A percentile compares a stretch with the other conserved stretches of the same genome.
Evolutionary conservation across 2,888 invertebrate species (phyloP).

Genomic region (Coecobrya sp.): DNA sequence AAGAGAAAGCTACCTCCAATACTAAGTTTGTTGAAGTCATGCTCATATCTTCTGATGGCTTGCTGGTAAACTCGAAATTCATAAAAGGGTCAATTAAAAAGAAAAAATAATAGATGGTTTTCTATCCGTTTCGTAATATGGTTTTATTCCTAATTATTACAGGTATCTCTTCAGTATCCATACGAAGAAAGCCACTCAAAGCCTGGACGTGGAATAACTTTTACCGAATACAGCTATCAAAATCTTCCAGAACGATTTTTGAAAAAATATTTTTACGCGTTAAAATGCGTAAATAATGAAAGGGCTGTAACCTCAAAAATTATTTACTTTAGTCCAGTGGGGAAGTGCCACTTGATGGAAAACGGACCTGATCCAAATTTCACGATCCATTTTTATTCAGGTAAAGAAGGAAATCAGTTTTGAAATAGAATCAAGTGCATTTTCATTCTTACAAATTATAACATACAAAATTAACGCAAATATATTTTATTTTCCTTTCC

Average conservation of each 20-base stretch:
- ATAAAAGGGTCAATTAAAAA: conserved; percentile 74
- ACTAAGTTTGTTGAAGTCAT: conserved; percentile 93
- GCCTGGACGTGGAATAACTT: neutral
- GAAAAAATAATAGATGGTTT: too few species aligned
- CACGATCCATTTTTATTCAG: conserved; percentile 8
- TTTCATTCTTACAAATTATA: neutral
- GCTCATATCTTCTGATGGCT: conserved; percentile 95
- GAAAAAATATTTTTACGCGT: conserved; percentile 25
- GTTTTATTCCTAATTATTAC: too few species aligned
- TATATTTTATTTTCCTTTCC: neutral
- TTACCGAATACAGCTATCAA: neutral
- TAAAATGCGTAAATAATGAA: conserved; percentile 9
- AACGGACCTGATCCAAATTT: conserved; percentile 30
- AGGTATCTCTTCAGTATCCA: conserved; percentile 5
- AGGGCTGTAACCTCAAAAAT: conserved; percentile 22
- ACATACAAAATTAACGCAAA: neutral
- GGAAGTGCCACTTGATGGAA: conserved; percentile 40
- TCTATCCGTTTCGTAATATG: neutral
- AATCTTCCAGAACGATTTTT: conserved; percentile 20
- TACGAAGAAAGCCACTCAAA: neutral
- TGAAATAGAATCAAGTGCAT: too few species aligned
- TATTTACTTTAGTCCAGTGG: conserved; percentile 7
- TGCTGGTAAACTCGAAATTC: conserved; percentile 88
- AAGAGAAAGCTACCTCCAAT: conserved; percentile 91
- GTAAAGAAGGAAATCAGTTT: neutral